Base-by-base conservation (phyloP, 1,140 invertebrate genomes). In the Ostrea denselamellosa region DNA sequence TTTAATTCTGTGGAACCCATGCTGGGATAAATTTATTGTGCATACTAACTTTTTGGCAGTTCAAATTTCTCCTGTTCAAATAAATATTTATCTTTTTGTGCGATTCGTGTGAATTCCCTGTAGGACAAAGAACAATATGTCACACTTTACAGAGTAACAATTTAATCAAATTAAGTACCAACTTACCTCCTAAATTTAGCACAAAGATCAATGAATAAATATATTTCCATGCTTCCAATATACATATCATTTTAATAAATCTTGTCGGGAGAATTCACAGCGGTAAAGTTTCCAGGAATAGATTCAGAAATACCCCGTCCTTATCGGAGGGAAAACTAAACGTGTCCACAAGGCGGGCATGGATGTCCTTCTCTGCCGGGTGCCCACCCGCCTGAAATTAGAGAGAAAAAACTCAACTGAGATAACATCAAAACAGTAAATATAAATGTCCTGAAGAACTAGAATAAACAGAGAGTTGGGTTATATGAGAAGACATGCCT, bases 391-490 rank as follows among this genome's bases (percentile, higher is more conserved):
- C 68, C 28, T 25, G 28, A 77, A 77, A 77, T 28, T 25, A 34
- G 22, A 77, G 28, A 77, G 12, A 17, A 77, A 28, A 77, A 77
- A 77, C 34, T 17, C 25, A 77, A 25, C 68, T 14, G 22, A 77
- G 68, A 77, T 77, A 77, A 77, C 68, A 77, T 77, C 68, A 77
- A 77, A 77, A 22, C 68, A 34, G 68, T 77, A 77, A 77, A 77
- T 77, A 34, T 77, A 25, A 28, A 28, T 34, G 25, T 77, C 68
- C 28, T 77, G 12, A 34, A 77, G 68, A 25, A 25, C 25, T 5
- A 34, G 68, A 62, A 34, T 77, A 77, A 77, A 77, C 25, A 77
- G 9, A 12, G 68, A 77, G 28, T 25, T 22, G 65, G 65, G 65
- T 28, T 77, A 34, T 77, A 34, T 77, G 68, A 77, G 68, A 77